phyloP scores from a whole-genome alignment of 2,888 invertebrate species.

The Cactoblastis cactorum region DNA sequence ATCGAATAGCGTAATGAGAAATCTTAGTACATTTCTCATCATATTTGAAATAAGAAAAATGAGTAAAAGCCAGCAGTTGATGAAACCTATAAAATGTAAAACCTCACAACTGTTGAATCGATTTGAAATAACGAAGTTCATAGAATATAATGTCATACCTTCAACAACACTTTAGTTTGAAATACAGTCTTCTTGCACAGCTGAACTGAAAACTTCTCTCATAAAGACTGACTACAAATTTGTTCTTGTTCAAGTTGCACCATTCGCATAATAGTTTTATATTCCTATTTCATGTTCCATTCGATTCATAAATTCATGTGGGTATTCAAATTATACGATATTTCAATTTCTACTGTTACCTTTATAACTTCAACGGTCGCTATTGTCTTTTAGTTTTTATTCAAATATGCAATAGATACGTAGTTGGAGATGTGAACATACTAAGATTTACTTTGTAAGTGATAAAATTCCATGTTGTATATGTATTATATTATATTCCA shows the following conservation, averaged over 20 bases:
- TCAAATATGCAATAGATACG: background rate
- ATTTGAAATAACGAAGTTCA: background rate
- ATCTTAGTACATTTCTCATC: too few species aligned
- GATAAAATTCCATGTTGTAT: background rate
- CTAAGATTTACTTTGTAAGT: background rate
- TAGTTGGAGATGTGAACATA: background rate
- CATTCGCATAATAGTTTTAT: conserved; percentile 69
- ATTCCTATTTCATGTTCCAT: conserved; percentile 54
- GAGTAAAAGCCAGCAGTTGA: background rate
- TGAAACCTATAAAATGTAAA: background rate
- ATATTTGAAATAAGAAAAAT: too few species aligned
- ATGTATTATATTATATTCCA: too few species aligned
- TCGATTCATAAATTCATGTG: conserved; percentile 45
- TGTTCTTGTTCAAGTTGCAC: conserved; percentile 48
- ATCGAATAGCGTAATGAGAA: too few species aligned
- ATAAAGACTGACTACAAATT: conserved; percentile 51
- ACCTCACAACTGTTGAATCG: background rate
- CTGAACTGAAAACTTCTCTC: conserved; percentile 42
- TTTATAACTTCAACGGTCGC: conserved; percentile 31
- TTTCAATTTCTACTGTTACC: conserved; percentile 42
- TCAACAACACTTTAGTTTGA: conserved; percentile 18
- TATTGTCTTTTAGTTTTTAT: conserved; percentile 4
- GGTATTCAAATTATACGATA: conserved; percentile 42
- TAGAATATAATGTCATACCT: conserved; percentile 10
- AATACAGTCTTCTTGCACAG: conserved; percentile 35